Percentiles rank a stretch among this genome's conserved stretches.
Conservation (phyloP, 1,140 invertebrate species). For the Drosophila lowei region DNA sequence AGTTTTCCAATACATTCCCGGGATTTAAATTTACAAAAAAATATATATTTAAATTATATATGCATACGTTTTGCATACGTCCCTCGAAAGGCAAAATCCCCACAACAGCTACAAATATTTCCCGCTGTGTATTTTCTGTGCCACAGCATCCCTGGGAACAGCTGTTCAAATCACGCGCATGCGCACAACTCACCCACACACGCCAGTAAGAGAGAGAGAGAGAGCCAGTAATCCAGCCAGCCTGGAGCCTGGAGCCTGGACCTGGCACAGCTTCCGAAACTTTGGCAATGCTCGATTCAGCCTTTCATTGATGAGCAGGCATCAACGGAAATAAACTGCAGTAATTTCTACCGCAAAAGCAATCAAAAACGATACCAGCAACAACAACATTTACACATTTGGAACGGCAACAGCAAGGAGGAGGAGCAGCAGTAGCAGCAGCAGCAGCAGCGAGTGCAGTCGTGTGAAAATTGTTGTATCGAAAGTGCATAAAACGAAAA, state of each 20-base stretch:
- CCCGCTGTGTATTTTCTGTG: slow-evolving; percentile 6
- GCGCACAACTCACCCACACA: slow-evolving; percentile 22
- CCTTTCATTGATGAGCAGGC: slow-evolving; percentile 31
- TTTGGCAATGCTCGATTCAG: slow-evolving; percentile 34
- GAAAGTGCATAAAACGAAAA: slow-evolving; percentile 67
- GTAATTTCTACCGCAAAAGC: slow-evolving; percentile 27
- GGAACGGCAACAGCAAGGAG: neutral
- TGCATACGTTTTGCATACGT: too few relatives aligned
- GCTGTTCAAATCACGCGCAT: slow-evolving; percentile 36
- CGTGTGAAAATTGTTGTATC: slow-evolving; percentile 64
- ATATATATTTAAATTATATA: too few relatives aligned
- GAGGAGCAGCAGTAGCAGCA: neutral
- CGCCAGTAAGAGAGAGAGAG: neutral
- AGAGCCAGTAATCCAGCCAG: slow-evolving; percentile 19
- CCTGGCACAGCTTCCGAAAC: slow-evolving; percentile 55
- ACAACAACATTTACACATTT: slow-evolving; percentile 9
- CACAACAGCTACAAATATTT: slow-evolving; percentile 6
- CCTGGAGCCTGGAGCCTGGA: slow-evolving; percentile 21
- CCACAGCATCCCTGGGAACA: slow-evolving; percentile 65
- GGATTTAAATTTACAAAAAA: too few relatives aligned
- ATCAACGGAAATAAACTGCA: slow-evolving; percentile 44
- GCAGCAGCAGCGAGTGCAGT: slow-evolving; percentile 27
- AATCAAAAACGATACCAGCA: slow-evolving; percentile 23
- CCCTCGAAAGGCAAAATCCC: too few relatives aligned
- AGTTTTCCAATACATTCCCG: too few relatives aligned